phyloP scores from a whole-genome alignment of 2,888 invertebrate genomes.

The Brenthis hecate region DNA sequence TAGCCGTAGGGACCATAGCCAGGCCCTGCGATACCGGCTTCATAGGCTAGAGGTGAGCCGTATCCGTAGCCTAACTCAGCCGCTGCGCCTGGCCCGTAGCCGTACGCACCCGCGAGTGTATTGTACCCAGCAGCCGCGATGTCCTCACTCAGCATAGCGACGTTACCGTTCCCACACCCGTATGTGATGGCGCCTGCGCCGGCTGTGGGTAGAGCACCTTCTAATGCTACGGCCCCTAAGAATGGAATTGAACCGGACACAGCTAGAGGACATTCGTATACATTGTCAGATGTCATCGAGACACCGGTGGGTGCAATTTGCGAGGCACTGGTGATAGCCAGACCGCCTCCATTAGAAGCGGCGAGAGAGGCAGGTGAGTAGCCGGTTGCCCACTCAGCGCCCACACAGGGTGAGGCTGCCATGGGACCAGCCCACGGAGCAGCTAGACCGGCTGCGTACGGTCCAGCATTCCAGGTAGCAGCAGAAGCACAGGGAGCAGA shows the following conservation, averaged over 20 bases:
- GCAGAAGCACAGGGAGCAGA: neutral
- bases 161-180: constrained; percentile 45
- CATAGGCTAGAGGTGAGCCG: constrained; percentile 6
- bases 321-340: constrained; percentile 45
- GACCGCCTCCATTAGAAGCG: constrained; percentile 35
- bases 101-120: constrained; percentile 2
- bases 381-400: constrained; percentile 21
- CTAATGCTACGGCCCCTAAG: constrained; percentile 44
- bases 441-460: constrained; percentile 8
- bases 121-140: constrained; percentile 22
- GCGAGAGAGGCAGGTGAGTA: constrained; percentile 20
- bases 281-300: constrained; percentile 51
- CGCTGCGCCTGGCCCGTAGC: constrained; percentile 7
- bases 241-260: constrained; percentile 41
- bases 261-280: constrained; percentile 43
- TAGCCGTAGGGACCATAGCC: constrained; percentile 17
- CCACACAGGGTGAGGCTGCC: constrained; percentile 1
- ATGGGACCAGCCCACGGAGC: constrained; percentile 21
- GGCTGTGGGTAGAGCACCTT: constrained; percentile 45
- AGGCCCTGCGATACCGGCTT: constrained; percentile 5
- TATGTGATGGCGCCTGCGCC: constrained; percentile 47
- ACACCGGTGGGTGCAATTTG: constrained; percentile 53
- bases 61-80: constrained; percentile 21
- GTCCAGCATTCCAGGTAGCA: constrained; percentile 13
- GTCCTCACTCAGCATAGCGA: constrained; percentile 41